Percentiles rank a stretch among this genome's conserved stretches.
Evolutionary conservation across 1,140 invertebrate species (phyloP).

Genomic region (Ceratina australensis): DNA sequence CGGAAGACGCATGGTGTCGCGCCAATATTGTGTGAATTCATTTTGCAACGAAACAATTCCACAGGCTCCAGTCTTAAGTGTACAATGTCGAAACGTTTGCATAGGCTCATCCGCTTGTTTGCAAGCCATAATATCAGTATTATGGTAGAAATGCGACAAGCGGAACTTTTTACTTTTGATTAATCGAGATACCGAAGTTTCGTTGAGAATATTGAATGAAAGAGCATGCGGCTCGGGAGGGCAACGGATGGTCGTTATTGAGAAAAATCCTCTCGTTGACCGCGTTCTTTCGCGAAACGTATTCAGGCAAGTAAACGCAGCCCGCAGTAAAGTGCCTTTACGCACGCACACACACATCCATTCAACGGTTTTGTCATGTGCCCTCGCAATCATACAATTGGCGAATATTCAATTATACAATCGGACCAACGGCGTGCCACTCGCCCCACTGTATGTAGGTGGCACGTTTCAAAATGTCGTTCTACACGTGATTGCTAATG

Average conservation of each 20-base stretch:
- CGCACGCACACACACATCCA: conserved; percentile 27
- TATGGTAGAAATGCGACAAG: no score
- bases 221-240: not conserved
- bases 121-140: no score
- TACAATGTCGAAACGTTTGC: conserved; percentile 24
- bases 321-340: conserved; percentile 44
- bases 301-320: conserved; percentile 46
- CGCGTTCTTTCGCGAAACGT: conserved; percentile 23
- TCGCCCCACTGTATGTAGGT: conserved; percentile 41
- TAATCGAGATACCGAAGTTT: no score
- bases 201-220: not conserved
- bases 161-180: no score
- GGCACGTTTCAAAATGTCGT: conserved; percentile 55
- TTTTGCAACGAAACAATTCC: conserved; percentile 23
- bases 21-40: conserved; percentile 11
- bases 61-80: no score
- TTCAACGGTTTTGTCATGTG: conserved; percentile 75
- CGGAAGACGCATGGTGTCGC: conserved; percentile 14
- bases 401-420: conserved; percentile 79
- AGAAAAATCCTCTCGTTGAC: conserved; percentile 47
- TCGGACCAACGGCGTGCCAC: conserved; percentile 66
- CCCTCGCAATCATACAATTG: conserved; percentile 77
- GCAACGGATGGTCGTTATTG: conserved; percentile 40
- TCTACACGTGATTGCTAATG: conserved; percentile 47
- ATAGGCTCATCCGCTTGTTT: conserved; percentile 19